phyloP scores from a whole-genome alignment of 2,888 invertebrate species.

The Eupithecia abbreviata region DNA sequence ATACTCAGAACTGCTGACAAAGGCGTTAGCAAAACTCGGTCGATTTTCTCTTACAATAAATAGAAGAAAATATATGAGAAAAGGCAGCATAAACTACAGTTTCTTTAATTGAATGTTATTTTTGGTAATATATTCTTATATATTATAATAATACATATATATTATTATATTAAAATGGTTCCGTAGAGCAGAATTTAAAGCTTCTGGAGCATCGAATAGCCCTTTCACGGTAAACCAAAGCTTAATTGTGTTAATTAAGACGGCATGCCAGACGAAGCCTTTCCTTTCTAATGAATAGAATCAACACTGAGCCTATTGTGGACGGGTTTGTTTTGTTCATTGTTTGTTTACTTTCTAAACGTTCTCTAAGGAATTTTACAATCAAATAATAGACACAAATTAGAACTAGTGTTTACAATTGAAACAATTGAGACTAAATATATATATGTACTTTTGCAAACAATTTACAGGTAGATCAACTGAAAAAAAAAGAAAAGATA shows the following conservation, averaged over 20 bases:
- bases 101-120: too few relatives aligned
- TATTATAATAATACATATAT: too few relatives aligned
- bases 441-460: too few relatives aligned
- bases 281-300: slow-evolving; percentile 70
- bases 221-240: slow-evolving; percentile 65
- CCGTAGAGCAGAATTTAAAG: neutral
- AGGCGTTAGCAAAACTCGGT: slow-evolving; percentile 43
- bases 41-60: neutral
- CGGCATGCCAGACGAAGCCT: slow-evolving; percentile 62
- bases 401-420: too few relatives aligned
- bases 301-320: slow-evolving; percentile 55
- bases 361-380: slow-evolving; percentile 19
- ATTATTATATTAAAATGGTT: neutral
- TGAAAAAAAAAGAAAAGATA: too few relatives aligned
- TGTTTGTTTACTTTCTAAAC: slow-evolving; percentile 42
- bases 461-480: too few relatives aligned
- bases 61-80: neutral
- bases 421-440: too few relatives aligned
- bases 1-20: slow-evolving; percentile 56
- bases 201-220: slow-evolving; percentile 39
- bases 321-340: slow-evolving; percentile 48
- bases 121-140: too few relatives aligned
- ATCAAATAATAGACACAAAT: too few relatives aligned
- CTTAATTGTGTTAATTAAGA: slow-evolving; percentile 74
- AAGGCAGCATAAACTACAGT: too few relatives aligned